Evolutionary conservation across 2,888 invertebrate species (phyloP).

Genomic region (Pristionchus maxplancki): DNA sequence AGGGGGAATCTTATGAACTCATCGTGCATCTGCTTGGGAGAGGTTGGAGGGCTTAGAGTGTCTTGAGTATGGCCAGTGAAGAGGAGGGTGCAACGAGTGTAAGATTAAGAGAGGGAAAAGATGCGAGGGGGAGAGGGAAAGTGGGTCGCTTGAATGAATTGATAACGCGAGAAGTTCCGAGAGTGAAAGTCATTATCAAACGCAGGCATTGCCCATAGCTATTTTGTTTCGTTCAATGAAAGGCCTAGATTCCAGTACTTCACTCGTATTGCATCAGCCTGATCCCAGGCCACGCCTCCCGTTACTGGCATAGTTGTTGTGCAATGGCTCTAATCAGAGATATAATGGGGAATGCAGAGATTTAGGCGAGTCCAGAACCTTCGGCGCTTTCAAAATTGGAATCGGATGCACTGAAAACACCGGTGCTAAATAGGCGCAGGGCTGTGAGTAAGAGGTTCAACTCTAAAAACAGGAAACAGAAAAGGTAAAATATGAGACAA

Average conservation of each 20-base stretch:
- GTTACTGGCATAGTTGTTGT: background rate
- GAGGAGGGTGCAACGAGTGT: constrained; percentile 18
- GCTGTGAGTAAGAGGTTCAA: background rate
- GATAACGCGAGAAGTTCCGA: background rate
- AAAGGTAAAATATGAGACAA: background rate
- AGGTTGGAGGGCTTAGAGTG: background rate
- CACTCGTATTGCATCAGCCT: background rate
- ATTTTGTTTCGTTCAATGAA: no score
- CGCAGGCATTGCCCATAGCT: background rate
- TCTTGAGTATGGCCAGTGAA: constrained; percentile 20
- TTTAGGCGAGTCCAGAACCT: background rate
- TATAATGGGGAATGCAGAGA: background rate
- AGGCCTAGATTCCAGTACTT: background rate
- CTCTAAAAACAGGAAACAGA: background rate
- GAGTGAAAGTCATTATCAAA: background rate
- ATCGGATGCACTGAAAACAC: background rate
- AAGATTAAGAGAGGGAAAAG: background rate
- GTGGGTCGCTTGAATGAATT: background rate
- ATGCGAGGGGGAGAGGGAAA: background rate
- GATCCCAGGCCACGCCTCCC: background rate
- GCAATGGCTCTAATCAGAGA: background rate
- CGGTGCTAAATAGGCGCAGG: no score
- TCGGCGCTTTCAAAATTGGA: background rate
- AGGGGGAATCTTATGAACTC: background rate
- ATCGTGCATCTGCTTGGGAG: background rate